Evolutionary conservation across 2,113 vertebrate genomes (phyloP).

Genomic region (Calypte anna): DNA sequence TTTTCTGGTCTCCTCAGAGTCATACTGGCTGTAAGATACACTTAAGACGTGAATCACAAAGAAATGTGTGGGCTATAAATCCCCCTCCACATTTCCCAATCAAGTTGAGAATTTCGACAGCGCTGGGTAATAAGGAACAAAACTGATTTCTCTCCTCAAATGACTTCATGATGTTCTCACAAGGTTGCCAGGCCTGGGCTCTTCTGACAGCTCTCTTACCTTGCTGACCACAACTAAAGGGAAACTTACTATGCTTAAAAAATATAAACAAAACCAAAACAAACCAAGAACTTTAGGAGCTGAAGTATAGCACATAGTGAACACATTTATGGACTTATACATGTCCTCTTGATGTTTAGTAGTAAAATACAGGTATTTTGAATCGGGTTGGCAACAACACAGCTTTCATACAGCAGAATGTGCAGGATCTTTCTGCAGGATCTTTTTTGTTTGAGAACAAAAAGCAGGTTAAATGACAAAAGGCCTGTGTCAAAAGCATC

Average conservation of each 20-base stretch:
- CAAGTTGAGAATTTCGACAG: neutral
- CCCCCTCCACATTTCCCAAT: neutral
- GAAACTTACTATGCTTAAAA: neutral
- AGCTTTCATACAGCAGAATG: neutral
- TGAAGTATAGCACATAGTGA: neutral
- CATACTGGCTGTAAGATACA: neutral
- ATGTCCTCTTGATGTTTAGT: neutral
- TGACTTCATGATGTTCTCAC: neutral
- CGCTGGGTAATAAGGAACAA: neutral
- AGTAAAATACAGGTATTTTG: neutral
- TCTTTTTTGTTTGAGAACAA: neutral
- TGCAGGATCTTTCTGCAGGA: neutral
- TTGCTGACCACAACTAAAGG: neutral
- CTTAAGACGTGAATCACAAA: slow-evolving; percentile 16
- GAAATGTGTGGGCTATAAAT: slow-evolving; percentile 40
- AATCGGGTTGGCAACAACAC: neutral
- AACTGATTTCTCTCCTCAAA: neutral
- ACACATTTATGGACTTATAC: neutral
- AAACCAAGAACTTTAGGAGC: neutral
- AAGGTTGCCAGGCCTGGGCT: neutral
- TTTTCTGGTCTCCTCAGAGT: neutral
- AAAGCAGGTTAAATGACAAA: neutral
- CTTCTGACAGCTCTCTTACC: neutral
- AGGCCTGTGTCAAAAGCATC: rapidly evolving
- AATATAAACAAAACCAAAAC: neutral